These are phyloP conservation scores for Phytoseiulus persimilis DNA, from an alignment of 2,888 invertebrate genomes.

Conservation along the genomic window DNA sequence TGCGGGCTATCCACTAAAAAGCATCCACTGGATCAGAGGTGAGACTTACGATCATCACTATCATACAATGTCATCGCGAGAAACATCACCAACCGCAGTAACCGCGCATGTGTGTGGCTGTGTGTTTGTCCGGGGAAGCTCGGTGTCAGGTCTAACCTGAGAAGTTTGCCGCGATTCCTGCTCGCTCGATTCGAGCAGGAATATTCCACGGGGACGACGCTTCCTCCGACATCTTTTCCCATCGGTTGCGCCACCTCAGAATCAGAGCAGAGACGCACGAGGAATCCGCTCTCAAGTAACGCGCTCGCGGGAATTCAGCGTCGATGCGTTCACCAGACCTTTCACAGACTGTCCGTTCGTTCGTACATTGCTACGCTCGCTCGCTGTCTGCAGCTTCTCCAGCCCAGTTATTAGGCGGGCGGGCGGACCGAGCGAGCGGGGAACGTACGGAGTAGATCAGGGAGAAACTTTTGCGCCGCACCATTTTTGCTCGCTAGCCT, in stretches of 20 bases:
- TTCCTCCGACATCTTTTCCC: neutral
- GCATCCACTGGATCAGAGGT: conserved; percentile 51
- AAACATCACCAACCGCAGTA: neutral
- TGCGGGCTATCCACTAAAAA: conserved; percentile 51
- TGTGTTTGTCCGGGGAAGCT: no score
- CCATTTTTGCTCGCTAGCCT: neutral
- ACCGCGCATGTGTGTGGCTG: no score
- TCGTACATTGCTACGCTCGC: neutral
- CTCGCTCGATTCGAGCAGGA: neutral
- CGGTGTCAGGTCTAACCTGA: neutral
- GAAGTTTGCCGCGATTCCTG: neutral
- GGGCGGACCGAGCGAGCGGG: no score
- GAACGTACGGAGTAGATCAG: neutral
- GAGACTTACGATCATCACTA: conserved; percentile 38
- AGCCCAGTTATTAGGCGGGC: neutral
- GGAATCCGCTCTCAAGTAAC: no score
- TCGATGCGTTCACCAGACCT: no score
- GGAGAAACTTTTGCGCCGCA: neutral
- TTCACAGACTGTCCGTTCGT: no score
- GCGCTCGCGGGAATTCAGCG: no score
- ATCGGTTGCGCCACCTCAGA: neutral
- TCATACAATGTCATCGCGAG: neutral
- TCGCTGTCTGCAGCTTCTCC: neutral
- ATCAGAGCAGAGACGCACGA: no score
- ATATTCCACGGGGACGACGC: neutral